Conservation (phyloP, 2,888 invertebrate species). For the Eucera pruinosa region DNA sequence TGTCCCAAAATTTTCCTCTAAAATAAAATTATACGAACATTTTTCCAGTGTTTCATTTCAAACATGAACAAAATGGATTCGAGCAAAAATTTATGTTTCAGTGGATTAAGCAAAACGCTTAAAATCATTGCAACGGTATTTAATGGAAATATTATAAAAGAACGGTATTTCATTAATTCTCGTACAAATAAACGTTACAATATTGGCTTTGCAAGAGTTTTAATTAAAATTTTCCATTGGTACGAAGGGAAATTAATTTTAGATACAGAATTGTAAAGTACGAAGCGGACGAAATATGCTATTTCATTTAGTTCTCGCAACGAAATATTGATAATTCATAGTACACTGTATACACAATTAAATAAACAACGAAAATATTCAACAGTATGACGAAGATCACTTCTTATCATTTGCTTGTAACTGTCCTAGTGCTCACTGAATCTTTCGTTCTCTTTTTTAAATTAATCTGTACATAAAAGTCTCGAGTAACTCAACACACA, state of each 20-base stretch:
- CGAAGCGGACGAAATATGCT: background rate
- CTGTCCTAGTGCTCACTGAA: background rate
- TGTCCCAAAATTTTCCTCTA: background rate
- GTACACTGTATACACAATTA: background rate
- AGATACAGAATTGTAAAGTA: background rate
- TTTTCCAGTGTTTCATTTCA: background rate
- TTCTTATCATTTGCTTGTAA: background rate
- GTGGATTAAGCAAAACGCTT: background rate
- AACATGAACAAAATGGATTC: background rate
- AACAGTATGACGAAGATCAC: background rate
- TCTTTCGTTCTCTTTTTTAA: background rate
- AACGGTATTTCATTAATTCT: background rate
- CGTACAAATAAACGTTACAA: background rate
- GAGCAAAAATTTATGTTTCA: background rate
- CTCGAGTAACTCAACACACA: no score
- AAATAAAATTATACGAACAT: background rate
- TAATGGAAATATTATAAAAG: slow-evolving; percentile 4
- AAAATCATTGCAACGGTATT: background rate
- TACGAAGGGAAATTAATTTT: slow-evolving; percentile 13
- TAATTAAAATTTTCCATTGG: slow-evolving; percentile 21
- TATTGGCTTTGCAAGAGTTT: slow-evolving; percentile 2
- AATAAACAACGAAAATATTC: background rate
- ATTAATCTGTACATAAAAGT: no score
- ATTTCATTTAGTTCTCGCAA: background rate
- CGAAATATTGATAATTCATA: background rate